A percentile compares a stretch with the other conserved stretches of the same genome.
Evolutionary conservation across 2,888 invertebrate species (phyloP).

Genomic region (Stenoptilia bipunctidactyla): DNA sequence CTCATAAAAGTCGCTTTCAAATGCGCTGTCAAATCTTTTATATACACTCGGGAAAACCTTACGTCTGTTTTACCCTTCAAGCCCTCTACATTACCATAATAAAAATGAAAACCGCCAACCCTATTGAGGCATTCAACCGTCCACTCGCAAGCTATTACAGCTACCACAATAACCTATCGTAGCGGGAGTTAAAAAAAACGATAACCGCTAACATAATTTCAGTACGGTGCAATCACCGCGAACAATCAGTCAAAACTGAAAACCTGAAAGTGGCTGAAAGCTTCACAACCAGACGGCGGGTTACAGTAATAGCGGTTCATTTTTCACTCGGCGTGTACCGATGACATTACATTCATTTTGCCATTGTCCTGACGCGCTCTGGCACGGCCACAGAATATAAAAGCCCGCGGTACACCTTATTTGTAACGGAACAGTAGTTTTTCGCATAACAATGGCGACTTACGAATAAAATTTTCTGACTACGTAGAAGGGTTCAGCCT

Average conservation of each 20-base stretch:
- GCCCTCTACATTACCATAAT: too few relatives aligned
- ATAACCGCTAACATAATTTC: too few relatives aligned
- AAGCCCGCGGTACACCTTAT: background rate
- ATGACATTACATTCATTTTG: conserved; percentile 32
- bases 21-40: too few relatives aligned
- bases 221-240: background rate
- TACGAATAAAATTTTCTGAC: background rate
- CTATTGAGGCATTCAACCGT: too few relatives aligned
- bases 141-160: too few relatives aligned
- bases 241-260: conserved; percentile 17
- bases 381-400: conserved; percentile 3
- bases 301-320: conserved; percentile 20
- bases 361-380: conserved; percentile 24
- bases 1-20: too few relatives aligned
- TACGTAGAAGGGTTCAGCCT: background rate
- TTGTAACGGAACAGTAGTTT: conserved; percentile 1
- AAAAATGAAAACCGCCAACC: too few relatives aligned
- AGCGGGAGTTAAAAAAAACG: too few relatives aligned
- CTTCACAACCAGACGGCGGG: conserved; percentile 9
- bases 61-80: too few relatives aligned
- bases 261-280: conserved; percentile 14
- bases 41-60: too few relatives aligned
- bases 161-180: too few relatives aligned
- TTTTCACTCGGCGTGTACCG: conserved; percentile 28
- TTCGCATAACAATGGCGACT: background rate